These are phyloP conservation scores for Lucifuga dentata DNA, from an alignment of 2,113 vertebrate genomes.

Conservation along the genomic window DNA sequence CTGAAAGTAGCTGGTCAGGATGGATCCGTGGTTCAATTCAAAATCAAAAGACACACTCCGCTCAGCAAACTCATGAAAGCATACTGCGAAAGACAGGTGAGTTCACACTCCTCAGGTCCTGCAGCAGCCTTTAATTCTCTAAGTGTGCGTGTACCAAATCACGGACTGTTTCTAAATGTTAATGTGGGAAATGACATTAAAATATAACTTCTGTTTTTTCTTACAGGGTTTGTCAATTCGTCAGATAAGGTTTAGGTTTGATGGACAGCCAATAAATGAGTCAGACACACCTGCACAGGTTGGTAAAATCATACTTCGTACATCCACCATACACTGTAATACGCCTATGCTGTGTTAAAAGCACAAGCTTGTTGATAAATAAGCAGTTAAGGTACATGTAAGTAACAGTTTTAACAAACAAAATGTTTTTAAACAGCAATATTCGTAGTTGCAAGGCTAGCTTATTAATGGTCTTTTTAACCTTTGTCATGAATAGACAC, in stretches of 20 bases:
- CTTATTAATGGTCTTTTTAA: no score
- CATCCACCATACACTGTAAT: no score
- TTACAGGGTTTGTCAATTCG: slow-evolving; percentile 83
- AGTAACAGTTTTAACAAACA: no score
- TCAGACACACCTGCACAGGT: slow-evolving; percentile 85
- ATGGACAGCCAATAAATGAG: slow-evolving; percentile 85
- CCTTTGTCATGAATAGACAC: no score
- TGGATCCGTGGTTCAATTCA: slow-evolving; percentile 91
- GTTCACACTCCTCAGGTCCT: background rate
- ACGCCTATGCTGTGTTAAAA: no score
- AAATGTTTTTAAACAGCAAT: no score
- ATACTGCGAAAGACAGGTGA: slow-evolving; percentile 92
- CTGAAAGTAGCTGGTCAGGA: slow-evolving; percentile 92
- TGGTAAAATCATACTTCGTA: slow-evolving; percentile 50
- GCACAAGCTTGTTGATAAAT: no score
- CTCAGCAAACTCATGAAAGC: slow-evolving; percentile 94
- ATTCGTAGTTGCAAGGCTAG: no score
- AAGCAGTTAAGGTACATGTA: no score
- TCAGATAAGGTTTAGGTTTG: slow-evolving; percentile 85
- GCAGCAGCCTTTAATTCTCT: no score
- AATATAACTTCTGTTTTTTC: background rate
- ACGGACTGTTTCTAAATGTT: no score
- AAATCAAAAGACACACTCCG: slow-evolving; percentile 91
- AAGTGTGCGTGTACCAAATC: no score
- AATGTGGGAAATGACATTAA: background rate